Evolutionary conservation across 2,797 vertebrate genomes (phyloP), one percentile per base, ranked within the genome.

Genomic region (Antennarius maculatus): DNA sequence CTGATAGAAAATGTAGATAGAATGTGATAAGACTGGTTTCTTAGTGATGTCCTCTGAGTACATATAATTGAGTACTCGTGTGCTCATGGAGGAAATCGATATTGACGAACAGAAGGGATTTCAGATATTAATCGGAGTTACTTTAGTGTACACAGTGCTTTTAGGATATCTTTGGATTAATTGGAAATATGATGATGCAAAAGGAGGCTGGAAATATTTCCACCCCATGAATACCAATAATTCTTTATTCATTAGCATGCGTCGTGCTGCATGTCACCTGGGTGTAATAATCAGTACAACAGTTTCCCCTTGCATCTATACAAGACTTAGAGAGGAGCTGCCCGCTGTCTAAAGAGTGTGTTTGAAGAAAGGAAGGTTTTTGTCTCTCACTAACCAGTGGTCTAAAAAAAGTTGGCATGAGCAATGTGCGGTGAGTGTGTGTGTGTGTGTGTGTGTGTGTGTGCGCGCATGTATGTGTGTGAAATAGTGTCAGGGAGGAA

Each of bases 401-500:
- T 14, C 15, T 15, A 53, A 55, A 66, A 47, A 66, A 78, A 61
- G 52, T 54, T 80, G 57, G 37, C 63, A 77, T 49, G 54, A 76
- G 61, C 55, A 41, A 49, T 54, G 42, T 53, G 13, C 12, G 39
- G 9, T 41, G 31, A 2, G 31, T 34, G 31, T 34, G 31, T 34
- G 31, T 34, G 31, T 34, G 31, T 34, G 31, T 34, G 31, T 34
- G 31, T 34, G 31, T 34, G 31, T 34, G 31, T 34, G 31, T 34
- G 31, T 4, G 28, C 14, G 28, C 28, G 14, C 34, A 28, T 57
- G 54, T 64, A 48, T 27, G 34, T 75, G 54, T 82, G 68, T 76
- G 69, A 85, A 84, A 82, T 69, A 69, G 86, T 90, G 86, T 88
- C 76, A 61, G 69, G 71, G 88, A 93, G 92, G 93, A 94, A 93